Base-by-base conservation (phyloP, 2,797 vertebrate species). In the Neosilurus mollespiculum region DNA sequence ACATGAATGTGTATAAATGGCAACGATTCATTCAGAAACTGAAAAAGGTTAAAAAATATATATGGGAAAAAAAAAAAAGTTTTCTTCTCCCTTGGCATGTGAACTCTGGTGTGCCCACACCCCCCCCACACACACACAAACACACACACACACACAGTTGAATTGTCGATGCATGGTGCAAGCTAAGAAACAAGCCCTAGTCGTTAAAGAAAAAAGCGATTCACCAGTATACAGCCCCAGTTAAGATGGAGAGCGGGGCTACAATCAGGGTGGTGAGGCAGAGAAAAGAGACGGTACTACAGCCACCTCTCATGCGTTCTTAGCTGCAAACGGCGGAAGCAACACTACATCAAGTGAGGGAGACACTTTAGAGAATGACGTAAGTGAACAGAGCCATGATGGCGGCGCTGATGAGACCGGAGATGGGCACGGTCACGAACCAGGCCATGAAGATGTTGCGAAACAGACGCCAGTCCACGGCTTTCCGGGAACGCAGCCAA, bases 391-490 rank as follows among this genome's bases (percentile, higher is more conserved):
- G 75, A 0, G 97, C 98, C 98, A 99, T 99, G 87, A 99, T 95
- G 86, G 94, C 97, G 0, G 98, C 97, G 0, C 98, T 99, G 93
- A 99, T 97, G 77, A 99, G 91, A 10, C 97, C 97, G 0, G 98
- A 98, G 89, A 99, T 98, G 64, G 98, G 98, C 69, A 99, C 98
- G 0, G 98, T 99, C 89, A 99, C 98, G 0, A 99, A 99, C 98
- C 98, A 99, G 1, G 98, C 98, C 96, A 99, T 91, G 90, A 99
- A 99, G 94, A 99, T 99, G 90, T 99, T 99, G 22, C 97, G 95
- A 90, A 99, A 99, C 67, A 99, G 95, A 22, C 96, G 94, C 98
- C 98, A 99, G 85, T 99, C 98, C n/a, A 99, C 98, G 0, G 97
- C 97, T 88, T 99, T 99, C 87, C 81, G 95, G 59, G 98, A 99